These are phyloP conservation scores for Avahi laniger DNA, from an alignment of 2,797 vertebrate species.

Conservation along the genomic window DNA sequence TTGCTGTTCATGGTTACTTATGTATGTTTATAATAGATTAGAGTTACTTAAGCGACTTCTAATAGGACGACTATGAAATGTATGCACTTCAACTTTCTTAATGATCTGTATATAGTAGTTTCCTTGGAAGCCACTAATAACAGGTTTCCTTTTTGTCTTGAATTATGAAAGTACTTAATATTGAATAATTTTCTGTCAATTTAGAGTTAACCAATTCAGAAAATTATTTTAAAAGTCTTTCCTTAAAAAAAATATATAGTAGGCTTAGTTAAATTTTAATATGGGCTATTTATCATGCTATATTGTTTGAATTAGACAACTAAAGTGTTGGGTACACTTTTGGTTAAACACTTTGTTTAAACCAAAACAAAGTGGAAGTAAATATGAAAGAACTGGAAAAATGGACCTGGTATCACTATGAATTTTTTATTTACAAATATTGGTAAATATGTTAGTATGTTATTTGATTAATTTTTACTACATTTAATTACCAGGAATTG, in stretches of 20 bases:
- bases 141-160: background rate
- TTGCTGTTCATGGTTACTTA: background rate
- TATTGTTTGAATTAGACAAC: background rate
- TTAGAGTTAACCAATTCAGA: background rate
- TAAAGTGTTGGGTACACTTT: background rate
- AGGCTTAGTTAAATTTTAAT: background rate
- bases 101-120: background rate
- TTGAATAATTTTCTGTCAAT: background rate
- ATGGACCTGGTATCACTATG: background rate
- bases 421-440: background rate
- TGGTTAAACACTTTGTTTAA: background rate
- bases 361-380: background rate
- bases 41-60: background rate
- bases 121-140: background rate
- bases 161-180: background rate
- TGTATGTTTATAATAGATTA: background rate
- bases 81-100: background rate
- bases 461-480: background rate
- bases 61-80: background rate
- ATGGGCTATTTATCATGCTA: background rate
- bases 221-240: background rate
- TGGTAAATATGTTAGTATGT: background rate
- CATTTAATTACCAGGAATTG: background rate
- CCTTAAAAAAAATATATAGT: background rate
- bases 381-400: background rate